Percentiles rank a stretch among this genome's conserved stretches.
Conservation (phyloP, 2,113 vertebrate genomes). For the Actenoides lindsayi region DNA sequence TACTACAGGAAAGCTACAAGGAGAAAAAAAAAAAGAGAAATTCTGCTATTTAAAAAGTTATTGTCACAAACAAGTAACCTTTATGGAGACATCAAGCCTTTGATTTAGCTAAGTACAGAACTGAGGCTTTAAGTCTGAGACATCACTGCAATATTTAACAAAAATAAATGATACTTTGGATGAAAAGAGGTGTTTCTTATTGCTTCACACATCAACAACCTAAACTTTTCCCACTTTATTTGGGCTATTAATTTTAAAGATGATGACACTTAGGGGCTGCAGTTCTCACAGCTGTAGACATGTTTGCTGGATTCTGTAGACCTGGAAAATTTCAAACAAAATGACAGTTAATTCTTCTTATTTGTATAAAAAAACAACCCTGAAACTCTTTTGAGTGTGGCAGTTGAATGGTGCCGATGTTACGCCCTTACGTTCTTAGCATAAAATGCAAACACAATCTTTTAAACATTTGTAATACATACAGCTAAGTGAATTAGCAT, state of each 20-base stretch:
- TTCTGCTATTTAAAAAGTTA: constrained; percentile 44
- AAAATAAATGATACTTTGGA: constrained; percentile 40
- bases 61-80: constrained; percentile 37
- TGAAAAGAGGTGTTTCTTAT: not conserved
- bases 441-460: not conserved
- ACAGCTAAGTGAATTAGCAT: constrained; percentile 20
- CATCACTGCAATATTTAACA: not conserved
- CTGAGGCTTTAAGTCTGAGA: not conserved
- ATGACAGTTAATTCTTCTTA: not conserved
- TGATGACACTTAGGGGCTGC: not conserved
- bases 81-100: constrained; percentile 37
- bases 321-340: not conserved
- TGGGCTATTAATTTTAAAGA: constrained; percentile 57
- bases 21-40: not conserved
- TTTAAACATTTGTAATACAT: constrained; percentile 15
- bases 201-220: not conserved
- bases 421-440: not conserved
- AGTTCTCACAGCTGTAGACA: not conserved
- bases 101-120: not conserved
- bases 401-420: not conserved
- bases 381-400: not conserved
- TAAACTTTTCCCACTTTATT: constrained; percentile 32
- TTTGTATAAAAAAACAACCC: not conserved
- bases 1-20: not conserved
- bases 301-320: not conserved